Evolutionary conservation across 2,113 vertebrate species (phyloP), one percentile per base, ranked within the genome.

Genomic region (Lycocorax pyrrhopterus): DNA sequence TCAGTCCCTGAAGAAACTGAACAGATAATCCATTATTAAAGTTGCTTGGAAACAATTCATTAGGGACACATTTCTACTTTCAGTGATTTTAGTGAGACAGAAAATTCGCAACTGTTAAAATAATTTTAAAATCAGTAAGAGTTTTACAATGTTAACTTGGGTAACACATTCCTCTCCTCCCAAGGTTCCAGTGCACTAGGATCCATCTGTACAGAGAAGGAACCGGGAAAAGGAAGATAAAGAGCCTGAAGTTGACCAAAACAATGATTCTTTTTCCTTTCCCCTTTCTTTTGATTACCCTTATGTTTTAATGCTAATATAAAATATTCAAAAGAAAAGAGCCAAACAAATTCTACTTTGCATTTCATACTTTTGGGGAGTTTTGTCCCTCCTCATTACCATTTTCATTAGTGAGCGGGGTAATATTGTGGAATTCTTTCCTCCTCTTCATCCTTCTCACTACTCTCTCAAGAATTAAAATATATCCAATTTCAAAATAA

Each of bases 221-320:
- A 74, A 80, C 23, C 33, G n/a, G n/a, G 44, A 83, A 82, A 80
- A 21, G 7, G 9, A 90, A 73, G 25, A 66, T n/a, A 67, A 89
- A 86, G 43, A 84, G 51, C 33, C 49, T 55, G 19, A 69, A 47
- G 29, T 4, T 29, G 32, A 88, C 5, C 7, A 47, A 56, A 76
- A 76, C 77, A n/a, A 9, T 0, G 0, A 27, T 27, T 39, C 1
- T 46, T 37, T 25, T 55, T n/a, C n/a, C 25, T 23, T 13, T 6
- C 1, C 5, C 5, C 16, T 32, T 86, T 75, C 27, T 90, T 87
- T 73, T 56, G 16, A 56, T 78, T 52, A 74, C 6, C 13, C 3
- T 41, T 62, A 15, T 27, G 10, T 47, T 92, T 84, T 82, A 76
- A 66, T 23, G 25, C 5, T 76, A 79, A 58, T 26, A 60, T 13